Conservation (phyloP, 2,797 vertebrate species). For the Acanthornis magna region DNA sequence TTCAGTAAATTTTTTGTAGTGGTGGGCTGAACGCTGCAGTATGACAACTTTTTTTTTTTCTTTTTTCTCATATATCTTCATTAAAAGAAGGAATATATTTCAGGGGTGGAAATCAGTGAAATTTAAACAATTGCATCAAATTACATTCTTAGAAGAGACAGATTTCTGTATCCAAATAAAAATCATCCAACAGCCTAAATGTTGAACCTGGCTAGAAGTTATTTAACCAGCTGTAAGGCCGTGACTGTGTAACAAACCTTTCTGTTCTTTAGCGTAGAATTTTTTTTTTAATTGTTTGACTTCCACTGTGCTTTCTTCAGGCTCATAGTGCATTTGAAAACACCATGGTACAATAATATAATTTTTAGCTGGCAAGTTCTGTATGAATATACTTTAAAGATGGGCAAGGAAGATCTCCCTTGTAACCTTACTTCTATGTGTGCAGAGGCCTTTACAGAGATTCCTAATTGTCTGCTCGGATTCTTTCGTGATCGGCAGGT, state of each 20-base stretch:
- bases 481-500: neutral
- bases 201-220: neutral
- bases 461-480: neutral
- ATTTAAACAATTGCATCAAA: neutral
- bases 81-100: neutral
- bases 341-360: neutral
- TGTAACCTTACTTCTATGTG: neutral
- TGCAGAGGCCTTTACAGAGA: neutral
- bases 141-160: neutral
- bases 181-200: neutral
- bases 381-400: neutral
- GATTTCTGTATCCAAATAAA: neutral
- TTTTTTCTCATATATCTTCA: neutral
- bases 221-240: neutral
- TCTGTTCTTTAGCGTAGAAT: neutral
- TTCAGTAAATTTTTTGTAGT: slow-evolving; percentile 34
- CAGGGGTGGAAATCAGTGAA: neutral
- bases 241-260: neutral
- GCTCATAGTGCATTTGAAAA: neutral
- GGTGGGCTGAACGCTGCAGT: neutral
- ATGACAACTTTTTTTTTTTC: neutral
- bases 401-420: neutral
- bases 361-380: neutral
- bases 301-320: neutral
- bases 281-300: neutral